phyloP scores from a whole-genome alignment of 1,140 invertebrate genomes.

The Scaptomyza hsui region DNA sequence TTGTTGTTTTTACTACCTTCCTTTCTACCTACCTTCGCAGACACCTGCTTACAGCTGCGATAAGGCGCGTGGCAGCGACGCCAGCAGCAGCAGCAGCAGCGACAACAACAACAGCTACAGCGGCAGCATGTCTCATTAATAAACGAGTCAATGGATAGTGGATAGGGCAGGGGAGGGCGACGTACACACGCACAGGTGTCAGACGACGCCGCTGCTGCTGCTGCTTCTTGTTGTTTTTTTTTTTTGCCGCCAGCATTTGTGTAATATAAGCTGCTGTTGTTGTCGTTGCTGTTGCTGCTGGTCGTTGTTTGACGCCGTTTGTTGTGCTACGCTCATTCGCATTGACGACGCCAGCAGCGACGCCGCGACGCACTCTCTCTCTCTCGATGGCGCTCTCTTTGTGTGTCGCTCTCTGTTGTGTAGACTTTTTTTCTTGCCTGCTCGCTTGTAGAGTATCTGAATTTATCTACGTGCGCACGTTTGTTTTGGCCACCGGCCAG shows the following conservation, averaged over 20 bases:
- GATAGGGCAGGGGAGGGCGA: not conserved
- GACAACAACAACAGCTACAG: not conserved
- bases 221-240: slow-evolving; percentile 5
- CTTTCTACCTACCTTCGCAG: slow-evolving; percentile 20
- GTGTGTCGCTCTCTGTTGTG: slow-evolving; percentile 3
- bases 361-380: slow-evolving; percentile 8
- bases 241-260: slow-evolving; percentile 41
- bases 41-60: slow-evolving; percentile 28
- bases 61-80: slow-evolving; percentile 31
- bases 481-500: slow-evolving; percentile 44
- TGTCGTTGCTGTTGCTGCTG: slow-evolving; percentile 1
- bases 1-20: slow-evolving; percentile 16
- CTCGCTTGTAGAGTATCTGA: slow-evolving; percentile 25
- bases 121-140: slow-evolving; percentile 38
- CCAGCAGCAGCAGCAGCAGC: slow-evolving; percentile 15
- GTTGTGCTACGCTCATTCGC: slow-evolving; percentile 35
- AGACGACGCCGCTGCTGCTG: slow-evolving; percentile 23
- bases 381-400: not conserved
- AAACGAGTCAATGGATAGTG: slow-evolving; percentile 18
- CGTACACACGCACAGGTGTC: slow-evolving; percentile 41
- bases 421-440: slow-evolving; percentile 24
- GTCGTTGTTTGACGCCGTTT: slow-evolving; percentile 12
- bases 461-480: slow-evolving; percentile 24
- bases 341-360: slow-evolving; percentile 17
- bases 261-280: slow-evolving; percentile 24